Conservation (phyloP, 2,888 invertebrate species). For the Dynastes grantii region DNA sequence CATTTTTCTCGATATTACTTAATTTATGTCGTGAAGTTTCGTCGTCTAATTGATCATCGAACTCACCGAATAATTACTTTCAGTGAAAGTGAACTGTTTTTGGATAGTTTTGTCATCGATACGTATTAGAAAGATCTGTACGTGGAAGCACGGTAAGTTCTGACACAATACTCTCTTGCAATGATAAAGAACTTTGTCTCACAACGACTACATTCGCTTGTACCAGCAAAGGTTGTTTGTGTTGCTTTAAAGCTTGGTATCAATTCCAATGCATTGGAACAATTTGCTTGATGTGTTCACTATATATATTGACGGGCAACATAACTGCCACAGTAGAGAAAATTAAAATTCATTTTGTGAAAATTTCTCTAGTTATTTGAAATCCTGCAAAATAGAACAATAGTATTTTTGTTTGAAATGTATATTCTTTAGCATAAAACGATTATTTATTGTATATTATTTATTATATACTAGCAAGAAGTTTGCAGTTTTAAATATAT, state of each 20-base stretch:
- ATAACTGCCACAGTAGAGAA: background rate
- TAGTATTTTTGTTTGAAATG: too few relatives aligned
- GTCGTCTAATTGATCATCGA: constrained; percentile 53
- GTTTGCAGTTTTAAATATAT: too few relatives aligned
- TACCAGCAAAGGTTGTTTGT: constrained; percentile 1
- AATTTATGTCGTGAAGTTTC: constrained; percentile 49
- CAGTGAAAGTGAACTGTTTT: constrained; percentile 57
- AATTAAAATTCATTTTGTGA: background rate
- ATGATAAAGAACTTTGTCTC: constrained; percentile 5
- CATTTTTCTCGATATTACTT: constrained; percentile 23
- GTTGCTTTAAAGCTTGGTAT: constrained; percentile 2
- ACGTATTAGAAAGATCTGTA: constrained; percentile 30
- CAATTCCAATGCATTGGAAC: constrained; percentile 13
- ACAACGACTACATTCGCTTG: background rate
- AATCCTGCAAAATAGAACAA: too few relatives aligned
- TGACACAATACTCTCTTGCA: constrained; percentile 11
- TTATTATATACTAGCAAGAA: too few relatives aligned
- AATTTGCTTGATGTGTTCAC: background rate
- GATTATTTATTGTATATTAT: too few relatives aligned
- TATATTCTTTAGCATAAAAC: too few relatives aligned
- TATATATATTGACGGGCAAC: background rate
- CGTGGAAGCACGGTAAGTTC: constrained; percentile 38
- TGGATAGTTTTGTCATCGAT: constrained; percentile 44
- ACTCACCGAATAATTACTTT: constrained; percentile 53
- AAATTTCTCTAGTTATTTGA: too few relatives aligned